Percentiles rank a stretch among this genome's conserved stretches.
These are phyloP conservation scores for Aproaerema taeniolella DNA, from an alignment of 2,888 invertebrate species.

Conservation along the genomic window DNA sequence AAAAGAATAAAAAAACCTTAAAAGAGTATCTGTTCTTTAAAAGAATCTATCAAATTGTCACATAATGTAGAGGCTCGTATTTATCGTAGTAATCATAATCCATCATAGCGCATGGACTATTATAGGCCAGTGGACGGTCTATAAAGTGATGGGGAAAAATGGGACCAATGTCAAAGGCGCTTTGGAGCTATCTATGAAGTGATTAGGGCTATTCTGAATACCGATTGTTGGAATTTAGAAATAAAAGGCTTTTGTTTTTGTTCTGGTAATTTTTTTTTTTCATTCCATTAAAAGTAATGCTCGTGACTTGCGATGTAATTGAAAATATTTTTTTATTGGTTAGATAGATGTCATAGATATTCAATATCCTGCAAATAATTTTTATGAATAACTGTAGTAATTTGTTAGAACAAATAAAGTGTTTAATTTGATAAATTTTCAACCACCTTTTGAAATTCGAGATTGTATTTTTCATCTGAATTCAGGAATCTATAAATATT, in stretches of 20 bases:
- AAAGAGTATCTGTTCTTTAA: slow-evolving; percentile 27
- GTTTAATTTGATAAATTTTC: too few species aligned
- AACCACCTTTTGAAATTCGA: too few species aligned
- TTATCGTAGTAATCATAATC: slow-evolving; percentile 56
- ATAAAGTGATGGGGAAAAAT: slow-evolving; percentile 27
- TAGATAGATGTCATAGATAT: too few species aligned
- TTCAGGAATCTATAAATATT: too few species aligned
- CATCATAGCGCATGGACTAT: slow-evolving; percentile 33
- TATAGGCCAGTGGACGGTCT: slow-evolving; percentile 20
- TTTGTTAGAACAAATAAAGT: too few species aligned
- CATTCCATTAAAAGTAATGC: too few species aligned
- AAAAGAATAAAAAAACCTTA: slow-evolving; percentile 18
- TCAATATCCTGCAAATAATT: too few species aligned
- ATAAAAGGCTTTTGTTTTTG: too few species aligned
- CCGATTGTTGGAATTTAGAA: not conserved
- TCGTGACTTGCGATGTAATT: not conserved
- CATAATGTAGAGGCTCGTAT: slow-evolving; percentile 35
- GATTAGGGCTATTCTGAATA: slow-evolving; percentile 43
- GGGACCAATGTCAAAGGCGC: slow-evolving; percentile 38
- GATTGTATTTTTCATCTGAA: too few species aligned
- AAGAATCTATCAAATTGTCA: slow-evolving; percentile 63
- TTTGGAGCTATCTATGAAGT: slow-evolving; percentile 19
- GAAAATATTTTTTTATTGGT: not conserved
- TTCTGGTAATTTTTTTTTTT: too few species aligned
- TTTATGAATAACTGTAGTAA: too few species aligned